Evolutionary conservation across 2,797 vertebrate genomes (phyloP).

Genomic region (Oryzias sinensis): DNA sequence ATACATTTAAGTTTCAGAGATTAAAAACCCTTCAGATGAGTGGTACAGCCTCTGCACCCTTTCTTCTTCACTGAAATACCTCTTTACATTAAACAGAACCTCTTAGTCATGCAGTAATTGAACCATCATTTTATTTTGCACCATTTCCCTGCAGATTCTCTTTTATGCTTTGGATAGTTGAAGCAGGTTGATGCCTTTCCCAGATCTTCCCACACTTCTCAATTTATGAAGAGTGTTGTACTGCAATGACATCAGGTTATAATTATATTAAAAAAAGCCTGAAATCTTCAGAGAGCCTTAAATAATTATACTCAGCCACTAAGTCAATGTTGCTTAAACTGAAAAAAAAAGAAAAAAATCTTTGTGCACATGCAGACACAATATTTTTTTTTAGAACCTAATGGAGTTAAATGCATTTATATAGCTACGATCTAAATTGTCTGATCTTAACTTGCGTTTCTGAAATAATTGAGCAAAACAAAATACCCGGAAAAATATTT

Average conservation of each 20-base stretch:
- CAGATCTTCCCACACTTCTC: constrained; percentile 18
- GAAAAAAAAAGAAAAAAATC: constrained; percentile 43
- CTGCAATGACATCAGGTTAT: constrained; percentile 36
- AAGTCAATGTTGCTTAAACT: constrained; percentile 17
- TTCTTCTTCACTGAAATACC: constrained; percentile 57
- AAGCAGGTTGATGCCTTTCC: constrained; percentile 28
- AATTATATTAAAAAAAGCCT: constrained; percentile 35
- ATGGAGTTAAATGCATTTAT: constrained; percentile 41
- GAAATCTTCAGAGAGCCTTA: constrained; percentile 26
- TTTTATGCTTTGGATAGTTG: constrained; percentile 33
- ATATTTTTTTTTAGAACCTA: constrained; percentile 28
- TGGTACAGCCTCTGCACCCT: constrained; percentile 59
- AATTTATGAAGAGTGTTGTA: constrained; percentile 13
- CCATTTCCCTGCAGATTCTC: constrained; percentile 34
- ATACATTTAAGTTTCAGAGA: constrained; percentile 59
- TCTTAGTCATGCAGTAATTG: constrained; percentile 56
- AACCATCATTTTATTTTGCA: constrained; percentile 44
- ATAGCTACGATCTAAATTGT: constrained; percentile 36
- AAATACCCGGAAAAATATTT: constrained; percentile 32
- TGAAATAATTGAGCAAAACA: constrained; percentile 20
- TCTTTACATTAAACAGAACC: constrained; percentile 57
- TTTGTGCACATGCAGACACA: constrained; percentile 25
- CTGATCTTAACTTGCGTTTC: constrained; percentile 48
- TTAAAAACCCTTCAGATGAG: constrained; percentile 68
- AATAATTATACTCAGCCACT: constrained; percentile 26